These are phyloP conservation scores for Globodera rostochiensis DNA, from an alignment of 1,140 invertebrate species.

Conservation along the genomic window DNA sequence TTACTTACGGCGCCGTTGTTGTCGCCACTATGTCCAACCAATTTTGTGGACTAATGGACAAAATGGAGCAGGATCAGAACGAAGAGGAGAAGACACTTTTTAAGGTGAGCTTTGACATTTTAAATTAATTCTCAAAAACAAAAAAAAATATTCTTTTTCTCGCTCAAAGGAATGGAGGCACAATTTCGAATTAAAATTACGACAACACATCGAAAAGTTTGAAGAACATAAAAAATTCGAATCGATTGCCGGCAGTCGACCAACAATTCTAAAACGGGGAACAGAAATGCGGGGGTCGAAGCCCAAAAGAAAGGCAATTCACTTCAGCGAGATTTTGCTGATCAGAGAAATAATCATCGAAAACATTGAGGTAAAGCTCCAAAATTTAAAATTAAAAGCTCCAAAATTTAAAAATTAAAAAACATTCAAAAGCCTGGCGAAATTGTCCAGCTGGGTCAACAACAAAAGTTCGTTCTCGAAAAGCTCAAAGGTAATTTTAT, in stretches of 20 bases:
- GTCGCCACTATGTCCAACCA: background rate
- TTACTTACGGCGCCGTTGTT: background rate
- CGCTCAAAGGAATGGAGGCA: background rate
- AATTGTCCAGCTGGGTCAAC: background rate
- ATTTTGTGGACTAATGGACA: background rate
- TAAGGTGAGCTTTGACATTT: background rate
- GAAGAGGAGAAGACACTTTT: background rate
- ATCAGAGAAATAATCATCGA: background rate
- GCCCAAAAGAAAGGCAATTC: background rate
- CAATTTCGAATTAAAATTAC: background rate
- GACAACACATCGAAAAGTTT: background rate
- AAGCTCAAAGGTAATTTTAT: background rate
- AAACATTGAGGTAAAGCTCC: background rate
- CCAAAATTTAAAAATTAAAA: background rate
- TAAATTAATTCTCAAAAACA: background rate
- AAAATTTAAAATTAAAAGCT: too few relatives aligned
- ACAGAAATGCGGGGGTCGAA: background rate
- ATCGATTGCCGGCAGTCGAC: background rate
- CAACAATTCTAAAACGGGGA: background rate
- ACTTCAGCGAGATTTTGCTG: background rate
- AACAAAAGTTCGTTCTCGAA: background rate
- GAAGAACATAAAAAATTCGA: background rate
- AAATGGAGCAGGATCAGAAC: background rate
- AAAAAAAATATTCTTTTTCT: background rate
- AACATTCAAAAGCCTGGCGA: background rate